Evolutionary conservation across 92 coral and sea anemone genomes (phyloP).

Genomic region (Parazoanthus darwini): DNA sequence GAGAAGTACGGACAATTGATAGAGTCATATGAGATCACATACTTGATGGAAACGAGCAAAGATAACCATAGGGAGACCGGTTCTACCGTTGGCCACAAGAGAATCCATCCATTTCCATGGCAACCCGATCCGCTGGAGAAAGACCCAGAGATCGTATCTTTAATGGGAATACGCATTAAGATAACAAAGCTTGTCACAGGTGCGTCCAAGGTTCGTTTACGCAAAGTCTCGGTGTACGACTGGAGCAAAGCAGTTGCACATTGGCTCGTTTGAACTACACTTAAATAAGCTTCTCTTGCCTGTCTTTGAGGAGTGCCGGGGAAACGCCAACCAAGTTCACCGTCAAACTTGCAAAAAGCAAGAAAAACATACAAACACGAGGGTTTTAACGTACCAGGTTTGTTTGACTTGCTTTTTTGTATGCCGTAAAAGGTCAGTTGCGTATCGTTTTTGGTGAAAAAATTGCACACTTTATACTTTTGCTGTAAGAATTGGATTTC

Average conservation of each 20-base stretch:
- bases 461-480: too few species aligned
- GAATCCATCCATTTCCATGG: slow-evolving; percentile 76
- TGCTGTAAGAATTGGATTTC: too few species aligned
- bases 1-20: slow-evolving; percentile 62
- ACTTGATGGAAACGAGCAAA: slow-evolving; percentile 40
- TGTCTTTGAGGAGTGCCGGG: too few species aligned
- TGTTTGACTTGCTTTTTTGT: too few species aligned
- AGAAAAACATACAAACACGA: too few species aligned
- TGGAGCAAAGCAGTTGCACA: slow-evolving; percentile 62
- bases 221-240: slow-evolving; percentile 67
- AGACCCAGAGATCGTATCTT: not conserved
- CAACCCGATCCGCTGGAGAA: not conserved
- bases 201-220: slow-evolving; percentile 38
- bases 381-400: too few species aligned
- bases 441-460: too few species aligned
- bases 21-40: slow-evolving; percentile 50
- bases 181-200: slow-evolving; percentile 57
- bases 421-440: too few species aligned
- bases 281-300: too few species aligned
- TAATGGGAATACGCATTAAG: slow-evolving; percentile 54
- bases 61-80: slow-evolving; percentile 40
- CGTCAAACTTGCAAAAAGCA: too few species aligned
- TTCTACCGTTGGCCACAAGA: slow-evolving; percentile 74
- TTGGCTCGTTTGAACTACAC: slow-evolving; percentile 21
- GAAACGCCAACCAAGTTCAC: too few species aligned